Conservation (phyloP, 2,113 vertebrate genomes). For the Collichthys lucidus region DNA sequence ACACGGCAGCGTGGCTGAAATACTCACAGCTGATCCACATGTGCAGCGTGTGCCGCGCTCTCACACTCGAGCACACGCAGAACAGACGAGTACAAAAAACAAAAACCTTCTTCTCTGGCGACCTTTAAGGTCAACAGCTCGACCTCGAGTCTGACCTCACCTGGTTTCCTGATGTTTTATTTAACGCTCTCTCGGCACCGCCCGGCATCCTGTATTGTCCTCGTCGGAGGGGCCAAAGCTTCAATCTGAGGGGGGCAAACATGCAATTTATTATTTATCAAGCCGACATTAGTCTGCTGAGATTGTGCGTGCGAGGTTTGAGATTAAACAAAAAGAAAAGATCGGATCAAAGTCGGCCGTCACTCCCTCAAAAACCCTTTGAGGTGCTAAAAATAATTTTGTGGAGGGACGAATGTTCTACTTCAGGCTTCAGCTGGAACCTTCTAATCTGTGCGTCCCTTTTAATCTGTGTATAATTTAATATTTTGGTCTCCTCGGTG, state of each 20-base stretch:
- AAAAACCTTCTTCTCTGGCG: slow-evolving; percentile 27
- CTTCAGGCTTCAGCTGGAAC: slow-evolving; percentile 18
- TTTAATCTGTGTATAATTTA: slow-evolving; percentile 37
- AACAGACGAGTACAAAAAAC: neutral
- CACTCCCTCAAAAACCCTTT: slow-evolving; percentile 27
- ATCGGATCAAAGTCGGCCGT: slow-evolving; percentile 15
- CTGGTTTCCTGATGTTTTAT: slow-evolving; percentile 64
- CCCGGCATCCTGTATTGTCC: neutral
- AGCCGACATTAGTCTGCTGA: neutral
- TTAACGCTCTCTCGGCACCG: slow-evolving; percentile 19
- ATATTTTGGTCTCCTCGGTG: slow-evolving; percentile 13
- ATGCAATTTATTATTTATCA: slow-evolving; percentile 22
- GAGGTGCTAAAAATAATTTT: slow-evolving; percentile 54
- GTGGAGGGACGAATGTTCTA: slow-evolving; percentile 9
- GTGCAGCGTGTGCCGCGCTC: too few relatives aligned
- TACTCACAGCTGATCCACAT: slow-evolving; percentile 46
- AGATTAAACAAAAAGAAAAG: slow-evolving; percentile 11
- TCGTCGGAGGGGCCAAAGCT: neutral
- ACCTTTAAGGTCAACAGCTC: slow-evolving; percentile 57
- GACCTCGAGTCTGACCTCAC: slow-evolving; percentile 62
- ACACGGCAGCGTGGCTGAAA: slow-evolving; percentile 51
- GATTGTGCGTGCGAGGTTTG: neutral
- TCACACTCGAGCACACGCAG: slow-evolving; percentile 44
- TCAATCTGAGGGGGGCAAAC: neutral
- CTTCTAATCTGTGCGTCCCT: slow-evolving; percentile 47